Conservation (phyloP, 2,113 vertebrate genomes). For the Emberiza fucata region DNA sequence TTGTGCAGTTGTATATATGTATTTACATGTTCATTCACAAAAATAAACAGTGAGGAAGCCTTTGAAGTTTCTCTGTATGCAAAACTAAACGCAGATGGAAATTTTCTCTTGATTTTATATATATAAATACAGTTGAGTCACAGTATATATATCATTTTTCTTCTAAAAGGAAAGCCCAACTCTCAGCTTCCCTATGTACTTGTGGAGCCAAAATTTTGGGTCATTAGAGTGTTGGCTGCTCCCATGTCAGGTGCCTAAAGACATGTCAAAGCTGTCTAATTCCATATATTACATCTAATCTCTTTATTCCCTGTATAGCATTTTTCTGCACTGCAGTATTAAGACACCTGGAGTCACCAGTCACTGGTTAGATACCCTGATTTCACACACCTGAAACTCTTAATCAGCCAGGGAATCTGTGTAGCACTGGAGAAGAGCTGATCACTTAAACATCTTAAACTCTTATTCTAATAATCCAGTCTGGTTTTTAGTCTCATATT, state of each 20-base stretch:
- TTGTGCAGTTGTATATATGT: background rate
- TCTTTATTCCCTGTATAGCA: background rate
- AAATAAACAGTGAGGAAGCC: slow-evolving; percentile 6
- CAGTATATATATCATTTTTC: background rate
- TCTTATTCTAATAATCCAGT: background rate
- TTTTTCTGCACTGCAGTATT: background rate
- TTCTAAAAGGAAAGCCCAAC: background rate
- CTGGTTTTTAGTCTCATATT: background rate
- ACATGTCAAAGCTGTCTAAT: background rate
- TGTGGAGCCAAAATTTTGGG: background rate
- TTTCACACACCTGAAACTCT: background rate
- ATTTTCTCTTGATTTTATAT: background rate
- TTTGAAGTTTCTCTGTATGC: background rate
- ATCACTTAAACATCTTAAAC: background rate
- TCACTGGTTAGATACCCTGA: background rate
- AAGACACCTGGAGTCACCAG: background rate
- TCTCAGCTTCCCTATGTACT: background rate
- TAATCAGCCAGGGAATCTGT: background rate
- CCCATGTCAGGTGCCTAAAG: background rate
- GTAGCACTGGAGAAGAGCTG: background rate
- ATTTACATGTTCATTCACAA: background rate
- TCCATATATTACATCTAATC: background rate
- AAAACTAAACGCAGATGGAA: slow-evolving; percentile 41
- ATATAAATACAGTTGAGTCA: background rate
- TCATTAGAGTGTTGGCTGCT: background rate